A percentile compares a stretch with the other conserved stretches of the same genome.
These are phyloP conservation scores for Lycorma delicatula DNA, from an alignment of 1,140 invertebrate genomes.

Conservation along the genomic window DNA sequence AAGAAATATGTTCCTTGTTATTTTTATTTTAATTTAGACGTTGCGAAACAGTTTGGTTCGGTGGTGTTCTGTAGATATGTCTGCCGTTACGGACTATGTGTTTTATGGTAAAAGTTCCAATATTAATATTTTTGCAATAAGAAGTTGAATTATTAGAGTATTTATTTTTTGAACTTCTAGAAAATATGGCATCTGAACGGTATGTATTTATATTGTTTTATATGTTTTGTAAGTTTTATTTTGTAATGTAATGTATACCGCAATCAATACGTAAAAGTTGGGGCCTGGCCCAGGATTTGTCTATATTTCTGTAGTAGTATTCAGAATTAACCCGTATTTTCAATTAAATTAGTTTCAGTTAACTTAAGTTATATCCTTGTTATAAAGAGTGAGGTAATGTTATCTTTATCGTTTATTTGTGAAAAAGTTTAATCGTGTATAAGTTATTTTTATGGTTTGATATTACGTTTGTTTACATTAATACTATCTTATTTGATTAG, in stretches of 20 bases:
- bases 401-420: no score
- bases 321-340: neutral
- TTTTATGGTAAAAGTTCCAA: constrained; percentile 5
- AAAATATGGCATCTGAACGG: neutral
- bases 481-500: no score
- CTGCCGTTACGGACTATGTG: neutral
- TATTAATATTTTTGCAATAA: neutral
- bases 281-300: neutral
- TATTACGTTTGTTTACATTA: no score
- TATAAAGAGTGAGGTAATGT: neutral
- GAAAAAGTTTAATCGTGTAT: no score
- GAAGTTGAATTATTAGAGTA: neutral
- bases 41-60: no score
- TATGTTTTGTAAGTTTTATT: neutral
- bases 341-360: neutral
- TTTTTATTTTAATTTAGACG: no score
- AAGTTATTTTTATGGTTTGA: no score
- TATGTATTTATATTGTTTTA: neutral
- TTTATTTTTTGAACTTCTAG: neutral
- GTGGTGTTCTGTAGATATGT: constrained; percentile 5
- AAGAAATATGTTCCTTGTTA: no score
- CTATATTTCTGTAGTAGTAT: neutral
- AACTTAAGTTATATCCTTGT: neutral
- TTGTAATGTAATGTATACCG: neutral
- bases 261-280: constrained; percentile 1